Base-by-base conservation (phyloP, 1,140 invertebrate species). In the Pygmarrhopalites habei region DNA sequence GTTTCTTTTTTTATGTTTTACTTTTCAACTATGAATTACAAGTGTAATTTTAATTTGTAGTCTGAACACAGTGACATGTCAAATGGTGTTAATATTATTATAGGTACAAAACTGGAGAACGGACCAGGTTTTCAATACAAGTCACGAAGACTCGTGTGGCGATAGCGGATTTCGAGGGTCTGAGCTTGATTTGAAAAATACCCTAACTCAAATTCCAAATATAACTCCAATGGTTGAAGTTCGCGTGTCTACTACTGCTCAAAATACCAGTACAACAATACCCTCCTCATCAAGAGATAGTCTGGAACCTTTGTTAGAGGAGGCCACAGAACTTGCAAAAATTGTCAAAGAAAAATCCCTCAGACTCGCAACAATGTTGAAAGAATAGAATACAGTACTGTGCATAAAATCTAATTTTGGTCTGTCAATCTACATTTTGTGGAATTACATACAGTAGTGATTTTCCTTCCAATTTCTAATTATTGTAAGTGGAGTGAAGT, bases 311-410 rank as follows among this genome's bases (percentile, higher is more conserved):
- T 25, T 58, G 21, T 35, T 35, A 35, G 39, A 58, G 5, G 57
- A 58, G n/a, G 43, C 57, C 7, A 58, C 19, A 71, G 69, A 62
- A 74, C 71, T 41, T 75, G 79, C 43, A 75, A 74, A 63, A 73
- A 74, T 1, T 67, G 68, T 70, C 81, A 78, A 23, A 81, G 73
- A 28, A 82, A 64, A 47, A 81, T 95, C 81, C 1, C 93, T 39
- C 5, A 56, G 53, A 56, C 53, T 56, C 29, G 3, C 53, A 10
- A 2, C 32, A 56, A 56, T 56, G 30, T 56, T 56, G 30, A 35
- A 35, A 41, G 53, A 56, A 52, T n/a, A 52, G 44, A 35, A 35
- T 35, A 35, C 32, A 35, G 32, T 35, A 35, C 32, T 35, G 15
- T 7, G 32, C 15, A 35, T 35, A 35, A 7, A 35, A 7, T 35